Evolutionary conservation across 2,797 vertebrate species (phyloP).

Genomic region (Centroberyx gerrardi): DNA sequence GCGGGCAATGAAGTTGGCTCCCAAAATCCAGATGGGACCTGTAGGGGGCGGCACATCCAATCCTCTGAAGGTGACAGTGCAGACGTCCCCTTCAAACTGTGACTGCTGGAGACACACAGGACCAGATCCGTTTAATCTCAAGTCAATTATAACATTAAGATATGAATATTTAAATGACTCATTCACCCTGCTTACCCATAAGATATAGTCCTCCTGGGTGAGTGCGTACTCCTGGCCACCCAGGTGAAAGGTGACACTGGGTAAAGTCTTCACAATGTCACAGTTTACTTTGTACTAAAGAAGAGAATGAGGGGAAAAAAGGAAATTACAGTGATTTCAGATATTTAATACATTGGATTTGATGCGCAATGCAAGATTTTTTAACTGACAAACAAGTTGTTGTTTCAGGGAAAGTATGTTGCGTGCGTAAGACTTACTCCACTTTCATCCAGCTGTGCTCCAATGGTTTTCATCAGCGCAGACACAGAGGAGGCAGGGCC

Average conservation of each 20-base stretch:
- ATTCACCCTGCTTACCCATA: slow-evolving; percentile 86
- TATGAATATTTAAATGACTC: background rate
- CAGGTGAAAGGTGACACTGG: slow-evolving; percentile 93
- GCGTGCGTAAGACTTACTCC: slow-evolving; percentile 82
- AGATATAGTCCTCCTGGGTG: slow-evolving; percentile 89
- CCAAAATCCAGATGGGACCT: slow-evolving; percentile 95
- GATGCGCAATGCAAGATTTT: background rate
- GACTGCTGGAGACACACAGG: slow-evolving; percentile 84
- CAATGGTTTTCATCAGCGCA: slow-evolving; percentile 90
- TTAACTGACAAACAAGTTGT: background rate
- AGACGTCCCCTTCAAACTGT: slow-evolving; percentile 88
- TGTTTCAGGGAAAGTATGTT: slow-evolving; percentile 33
- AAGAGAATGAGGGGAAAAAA: slow-evolving; percentile 40
- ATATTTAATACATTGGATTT: background rate
- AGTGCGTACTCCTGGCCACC: slow-evolving; percentile 89
- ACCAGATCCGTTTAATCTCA: background rate
- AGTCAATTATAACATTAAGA: background rate
- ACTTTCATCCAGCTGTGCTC: slow-evolving; percentile 88
- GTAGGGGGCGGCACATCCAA: slow-evolving; percentile 93
- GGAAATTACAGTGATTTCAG: background rate
- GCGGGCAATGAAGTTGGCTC: slow-evolving; percentile 95
- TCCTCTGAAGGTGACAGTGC: slow-evolving; percentile 90
- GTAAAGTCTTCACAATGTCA: slow-evolving; percentile 88
- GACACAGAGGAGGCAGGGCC: slow-evolving; percentile 91
- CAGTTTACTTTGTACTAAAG: slow-evolving; percentile 92